phyloP scores from a whole-genome alignment of 2,797 vertebrate genomes.

The Melopsittacus undulatus region DNA sequence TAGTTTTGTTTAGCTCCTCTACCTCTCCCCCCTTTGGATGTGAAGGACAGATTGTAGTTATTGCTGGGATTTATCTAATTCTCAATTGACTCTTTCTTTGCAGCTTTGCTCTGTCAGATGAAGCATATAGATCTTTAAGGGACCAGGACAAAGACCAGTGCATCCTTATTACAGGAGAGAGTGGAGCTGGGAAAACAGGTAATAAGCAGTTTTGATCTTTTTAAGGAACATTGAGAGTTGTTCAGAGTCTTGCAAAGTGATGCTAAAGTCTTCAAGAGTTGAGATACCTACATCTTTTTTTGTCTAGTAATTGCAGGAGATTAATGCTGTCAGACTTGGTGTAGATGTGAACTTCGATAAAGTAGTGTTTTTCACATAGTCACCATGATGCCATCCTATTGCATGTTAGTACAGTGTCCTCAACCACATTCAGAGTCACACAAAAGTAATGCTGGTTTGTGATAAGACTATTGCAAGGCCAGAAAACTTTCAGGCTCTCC shows the following conservation, averaged over 20 bases:
- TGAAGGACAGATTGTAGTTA: neutral
- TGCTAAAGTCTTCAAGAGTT: neutral
- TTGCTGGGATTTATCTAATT: neutral
- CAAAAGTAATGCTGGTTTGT: neutral
- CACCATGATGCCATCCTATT: neutral
- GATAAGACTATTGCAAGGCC: neutral
- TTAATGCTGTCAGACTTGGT: neutral
- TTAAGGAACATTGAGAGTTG: neutral
- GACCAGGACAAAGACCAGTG: conserved; percentile 99
- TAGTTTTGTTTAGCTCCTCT: neutral
- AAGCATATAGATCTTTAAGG: conserved; percentile 95
- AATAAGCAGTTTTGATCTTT: neutral
- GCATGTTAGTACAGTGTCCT: neutral
- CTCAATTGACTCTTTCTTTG: neutral
- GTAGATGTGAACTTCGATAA: neutral
- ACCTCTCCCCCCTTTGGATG: no score
- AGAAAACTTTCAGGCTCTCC: neutral
- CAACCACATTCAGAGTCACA: neutral
- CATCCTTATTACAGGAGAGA: conserved; percentile 98
- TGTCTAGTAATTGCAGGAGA: neutral
- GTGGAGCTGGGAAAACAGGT: conserved; percentile 98
- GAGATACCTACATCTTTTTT: neutral
- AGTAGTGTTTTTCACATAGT: neutral
- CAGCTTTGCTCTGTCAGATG: conserved; percentile 96
- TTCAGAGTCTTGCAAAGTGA: neutral